Percentiles rank a stretch among this genome's conserved stretches.
Conservation (phyloP, 1,140 invertebrate genomes). For the Nephotettix cincticeps region DNA sequence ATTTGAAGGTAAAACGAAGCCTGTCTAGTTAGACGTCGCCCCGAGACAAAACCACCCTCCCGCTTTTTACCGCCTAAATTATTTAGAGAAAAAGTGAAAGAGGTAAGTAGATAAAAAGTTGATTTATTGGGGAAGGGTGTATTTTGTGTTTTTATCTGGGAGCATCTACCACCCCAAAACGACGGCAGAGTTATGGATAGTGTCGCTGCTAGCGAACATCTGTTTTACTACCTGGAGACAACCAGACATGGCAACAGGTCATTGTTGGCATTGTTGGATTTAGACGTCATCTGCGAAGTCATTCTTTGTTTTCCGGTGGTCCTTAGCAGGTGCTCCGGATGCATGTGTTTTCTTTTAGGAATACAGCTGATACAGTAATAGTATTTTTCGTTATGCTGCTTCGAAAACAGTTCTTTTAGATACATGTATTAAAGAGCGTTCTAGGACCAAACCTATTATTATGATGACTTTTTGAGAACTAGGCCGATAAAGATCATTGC, state of each 20-base stretch:
- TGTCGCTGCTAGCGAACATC: neutral
- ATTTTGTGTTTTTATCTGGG: constrained; percentile 9
- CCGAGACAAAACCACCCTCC: neutral
- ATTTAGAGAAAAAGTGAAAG: constrained; percentile 10
- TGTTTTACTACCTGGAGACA: neutral
- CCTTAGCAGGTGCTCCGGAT: too few species aligned
- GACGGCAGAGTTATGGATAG: constrained; percentile 5
- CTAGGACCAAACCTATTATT: too few species aligned
- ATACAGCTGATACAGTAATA: too few species aligned
- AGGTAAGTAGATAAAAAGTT: neutral
- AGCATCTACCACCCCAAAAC: constrained; percentile 1
- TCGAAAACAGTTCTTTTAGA: too few species aligned
- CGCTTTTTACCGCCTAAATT: constrained; percentile 6
- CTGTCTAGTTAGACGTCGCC: neutral
- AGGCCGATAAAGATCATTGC: too few species aligned
- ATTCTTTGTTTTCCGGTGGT: neutral
- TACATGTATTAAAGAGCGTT: too few species aligned
- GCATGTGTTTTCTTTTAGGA: too few species aligned
- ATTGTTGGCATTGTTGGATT: neutral
- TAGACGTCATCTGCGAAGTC: neutral
- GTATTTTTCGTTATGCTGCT: too few species aligned
- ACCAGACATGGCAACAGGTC: neutral
- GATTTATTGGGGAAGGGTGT: neutral
- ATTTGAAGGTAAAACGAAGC: neutral
- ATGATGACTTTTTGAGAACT: too few species aligned